These are phyloP conservation scores for Ectemnius cavifrons DNA, from an alignment of 2,888 invertebrate genomes.

Conservation along the genomic window DNA sequence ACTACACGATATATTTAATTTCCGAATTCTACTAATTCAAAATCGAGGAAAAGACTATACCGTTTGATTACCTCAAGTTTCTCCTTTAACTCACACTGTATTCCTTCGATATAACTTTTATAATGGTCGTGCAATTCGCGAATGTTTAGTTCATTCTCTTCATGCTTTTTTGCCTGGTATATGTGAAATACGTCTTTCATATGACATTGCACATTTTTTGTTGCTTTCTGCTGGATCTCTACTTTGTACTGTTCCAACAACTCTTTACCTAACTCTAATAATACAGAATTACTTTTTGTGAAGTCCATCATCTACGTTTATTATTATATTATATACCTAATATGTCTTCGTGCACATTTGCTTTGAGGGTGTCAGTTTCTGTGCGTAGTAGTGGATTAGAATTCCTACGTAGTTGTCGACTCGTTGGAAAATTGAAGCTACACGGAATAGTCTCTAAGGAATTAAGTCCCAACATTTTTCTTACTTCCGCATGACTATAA, in stretches of 20 bases:
- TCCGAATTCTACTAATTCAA: neutral
- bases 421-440: constrained; percentile 30
- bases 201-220: constrained; percentile 50
- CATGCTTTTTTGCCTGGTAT: constrained; percentile 65
- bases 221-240: constrained; percentile 56
- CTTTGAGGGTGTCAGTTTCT: constrained; percentile 51
- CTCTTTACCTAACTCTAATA: constrained; percentile 55
- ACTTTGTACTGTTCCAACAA: constrained; percentile 46
- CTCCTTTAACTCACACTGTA: constrained; percentile 53
- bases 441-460: constrained; percentile 30
- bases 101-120: constrained; percentile 48
- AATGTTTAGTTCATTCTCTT: constrained; percentile 48
- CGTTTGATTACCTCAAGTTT: constrained; percentile 56
- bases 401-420: constrained; percentile 34
- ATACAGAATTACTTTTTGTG: neutral
- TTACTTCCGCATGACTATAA: constrained; percentile 55
- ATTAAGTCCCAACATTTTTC: constrained; percentile 55
- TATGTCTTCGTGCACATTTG: constrained; percentile 63
- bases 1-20: neutral
- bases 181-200: constrained; percentile 55
- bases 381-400: too few species aligned
- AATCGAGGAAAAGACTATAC: neutral
- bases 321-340: constrained; percentile 55
- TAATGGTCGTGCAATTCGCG: constrained; percentile 52
- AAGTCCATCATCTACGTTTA: neutral